These are phyloP conservation scores for Podargus strigoides DNA, from an alignment of 2,797 vertebrate genomes.

Conservation along the genomic window DNA sequence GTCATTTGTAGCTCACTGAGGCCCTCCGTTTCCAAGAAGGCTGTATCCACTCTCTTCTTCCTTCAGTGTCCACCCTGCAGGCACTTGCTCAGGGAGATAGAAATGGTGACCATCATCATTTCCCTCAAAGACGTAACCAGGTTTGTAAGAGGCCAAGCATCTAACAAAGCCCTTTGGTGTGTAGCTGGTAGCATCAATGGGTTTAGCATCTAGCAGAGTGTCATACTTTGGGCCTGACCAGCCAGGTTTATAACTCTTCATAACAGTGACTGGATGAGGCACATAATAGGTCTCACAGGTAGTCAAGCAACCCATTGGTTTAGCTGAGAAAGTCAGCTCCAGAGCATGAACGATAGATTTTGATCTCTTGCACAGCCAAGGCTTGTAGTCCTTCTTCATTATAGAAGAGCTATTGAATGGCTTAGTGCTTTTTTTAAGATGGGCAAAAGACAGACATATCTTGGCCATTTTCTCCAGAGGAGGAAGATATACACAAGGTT, in stretches of 20 bases:
- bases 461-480: constrained; percentile 62
- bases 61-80: not conserved
- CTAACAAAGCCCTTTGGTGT: constrained; percentile 48
- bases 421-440: not conserved
- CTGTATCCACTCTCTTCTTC: not conserved
- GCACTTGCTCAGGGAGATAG: not conserved
- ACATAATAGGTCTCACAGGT: constrained; percentile 41
- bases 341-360: not conserved
- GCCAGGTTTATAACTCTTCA: constrained; percentile 47
- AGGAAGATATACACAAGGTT: not conserved
- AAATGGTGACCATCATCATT: constrained; percentile 53
- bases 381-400: constrained; percentile 63
- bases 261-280: constrained; percentile 15
- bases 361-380: not conserved
- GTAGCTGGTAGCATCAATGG: constrained; percentile 47
- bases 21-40: not conserved
- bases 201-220: constrained; percentile 20
- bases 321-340: not conserved
- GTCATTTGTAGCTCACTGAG: constrained; percentile 15
- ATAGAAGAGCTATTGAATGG: constrained; percentile 45
- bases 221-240: not conserved
- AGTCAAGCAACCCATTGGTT: constrained; percentile 55
- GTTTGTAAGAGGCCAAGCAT: constrained; percentile 54
- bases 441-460: not conserved
- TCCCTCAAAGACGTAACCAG: constrained; percentile 40